phyloP scores from a whole-genome alignment of 2,797 vertebrate species.

The Halcyon smyrnensis region DNA sequence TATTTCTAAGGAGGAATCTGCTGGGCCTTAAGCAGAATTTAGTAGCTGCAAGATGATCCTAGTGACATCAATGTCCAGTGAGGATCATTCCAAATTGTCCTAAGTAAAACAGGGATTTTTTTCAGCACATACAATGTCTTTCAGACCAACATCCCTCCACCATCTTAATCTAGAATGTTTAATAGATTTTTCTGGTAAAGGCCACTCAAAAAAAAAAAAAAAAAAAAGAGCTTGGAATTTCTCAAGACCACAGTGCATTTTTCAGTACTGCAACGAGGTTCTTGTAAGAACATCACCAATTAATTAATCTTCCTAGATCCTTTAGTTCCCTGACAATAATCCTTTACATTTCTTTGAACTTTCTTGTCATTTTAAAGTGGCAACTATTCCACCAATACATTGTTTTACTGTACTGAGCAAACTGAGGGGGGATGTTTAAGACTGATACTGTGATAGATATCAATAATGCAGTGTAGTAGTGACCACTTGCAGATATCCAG shows the following conservation, averaged over 20 bases:
- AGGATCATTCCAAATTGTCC: neutral
- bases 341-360: neutral
- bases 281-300: neutral
- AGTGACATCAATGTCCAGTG: neutral
- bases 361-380: neutral
- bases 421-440: neutral
- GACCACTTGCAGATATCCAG: neutral
- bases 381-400: neutral
- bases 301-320: neutral
- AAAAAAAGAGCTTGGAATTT: neutral
- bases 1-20: neutral
- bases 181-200: neutral
- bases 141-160: neutral
- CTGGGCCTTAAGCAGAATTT: neutral
- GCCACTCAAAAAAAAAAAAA: neutral
- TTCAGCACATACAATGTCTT: neutral
- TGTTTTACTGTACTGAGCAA: neutral
- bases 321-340: neutral
- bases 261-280: neutral
- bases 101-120: neutral
- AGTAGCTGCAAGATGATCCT: neutral
- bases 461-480: neutral
- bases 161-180: neutral
- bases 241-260: neutral
- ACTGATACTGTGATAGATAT: neutral